A percentile compares a stretch with the other conserved stretches of the same genome.
Evolutionary conservation across 2,113 vertebrate species (phyloP).

Genomic region (Leucopsar rothschildi): DNA sequence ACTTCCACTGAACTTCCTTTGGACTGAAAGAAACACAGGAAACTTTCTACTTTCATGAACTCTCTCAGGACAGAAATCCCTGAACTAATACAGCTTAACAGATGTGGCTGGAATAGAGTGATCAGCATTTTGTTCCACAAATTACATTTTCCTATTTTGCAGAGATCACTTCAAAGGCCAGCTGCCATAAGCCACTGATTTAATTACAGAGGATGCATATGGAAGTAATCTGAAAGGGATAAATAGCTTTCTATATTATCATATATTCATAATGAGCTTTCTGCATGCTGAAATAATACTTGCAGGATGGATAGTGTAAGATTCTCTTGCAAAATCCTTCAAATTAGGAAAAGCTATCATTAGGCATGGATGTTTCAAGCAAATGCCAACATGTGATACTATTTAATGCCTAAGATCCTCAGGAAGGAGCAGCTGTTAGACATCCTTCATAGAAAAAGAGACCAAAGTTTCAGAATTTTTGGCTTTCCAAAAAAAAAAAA

Average conservation of each 20-base stretch:
- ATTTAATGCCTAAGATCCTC: background rate
- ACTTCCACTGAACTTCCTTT: background rate
- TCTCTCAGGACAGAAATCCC: background rate
- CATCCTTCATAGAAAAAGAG: background rate
- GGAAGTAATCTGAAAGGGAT: conserved; percentile 56
- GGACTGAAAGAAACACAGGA: background rate
- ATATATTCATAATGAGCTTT: background rate
- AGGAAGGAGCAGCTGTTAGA: background rate
- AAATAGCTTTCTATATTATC: conserved; percentile 32
- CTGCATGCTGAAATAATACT: background rate
- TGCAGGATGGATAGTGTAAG: background rate
- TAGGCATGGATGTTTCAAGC: conserved; percentile 3
- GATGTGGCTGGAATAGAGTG: background rate
- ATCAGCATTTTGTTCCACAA: conserved; percentile 9
- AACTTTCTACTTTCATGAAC: background rate
- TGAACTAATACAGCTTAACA: background rate
- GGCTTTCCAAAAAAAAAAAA: background rate
- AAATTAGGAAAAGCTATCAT: background rate
- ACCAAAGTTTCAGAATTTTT: background rate
- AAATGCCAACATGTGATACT: background rate
- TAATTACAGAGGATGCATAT: conserved; percentile 37
- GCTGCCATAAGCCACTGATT: conserved; percentile 10
- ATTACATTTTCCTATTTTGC: conserved; percentile 13
- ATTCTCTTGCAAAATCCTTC: background rate
- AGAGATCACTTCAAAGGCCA: conserved; percentile 37